Evolutionary conservation across 2,888 invertebrate species (phyloP).

Genomic region (Nemotelus pantherinus): DNA sequence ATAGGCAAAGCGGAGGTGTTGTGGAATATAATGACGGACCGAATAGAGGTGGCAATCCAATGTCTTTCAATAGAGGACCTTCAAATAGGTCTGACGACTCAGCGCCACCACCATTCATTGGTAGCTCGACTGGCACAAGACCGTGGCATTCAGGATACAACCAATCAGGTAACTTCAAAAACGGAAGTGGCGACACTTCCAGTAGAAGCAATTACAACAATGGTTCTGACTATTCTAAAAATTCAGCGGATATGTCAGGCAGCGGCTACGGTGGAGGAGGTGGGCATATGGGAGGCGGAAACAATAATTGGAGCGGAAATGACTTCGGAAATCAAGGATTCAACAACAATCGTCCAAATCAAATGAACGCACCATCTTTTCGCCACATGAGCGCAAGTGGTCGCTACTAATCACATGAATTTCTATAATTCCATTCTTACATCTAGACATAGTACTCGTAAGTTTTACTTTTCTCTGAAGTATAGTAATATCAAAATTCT

Average conservation of each 20-base stretch:
- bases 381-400: constrained; percentile 5
- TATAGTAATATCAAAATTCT: constrained; percentile 9
- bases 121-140: constrained; percentile 4
- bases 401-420: constrained; percentile 11
- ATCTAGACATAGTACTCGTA: constrained; percentile 8
- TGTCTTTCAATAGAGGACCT: constrained; percentile 19
- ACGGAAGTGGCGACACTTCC: background rate
- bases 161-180: constrained; percentile 23
- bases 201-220: constrained; percentile 4
- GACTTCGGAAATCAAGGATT: constrained; percentile 18
- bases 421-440: constrained; percentile 22
- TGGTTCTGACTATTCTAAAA: constrained; percentile 9
- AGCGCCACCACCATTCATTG: background rate
- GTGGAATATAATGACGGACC: constrained; percentile 2
- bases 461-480: constrained; percentile 7
- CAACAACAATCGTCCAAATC: background rate
- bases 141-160: constrained; percentile 31
- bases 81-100: background rate
- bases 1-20: background rate
- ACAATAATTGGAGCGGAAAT: constrained; percentile 12
- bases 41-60: constrained; percentile 18
- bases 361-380: background rate
- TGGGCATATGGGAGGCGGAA: background rate
- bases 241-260: constrained; percentile 14
- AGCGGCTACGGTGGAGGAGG: background rate